These are phyloP conservation scores for Buceros bicornis DNA, from an alignment of 2,797 vertebrate species.

Conservation along the genomic window DNA sequence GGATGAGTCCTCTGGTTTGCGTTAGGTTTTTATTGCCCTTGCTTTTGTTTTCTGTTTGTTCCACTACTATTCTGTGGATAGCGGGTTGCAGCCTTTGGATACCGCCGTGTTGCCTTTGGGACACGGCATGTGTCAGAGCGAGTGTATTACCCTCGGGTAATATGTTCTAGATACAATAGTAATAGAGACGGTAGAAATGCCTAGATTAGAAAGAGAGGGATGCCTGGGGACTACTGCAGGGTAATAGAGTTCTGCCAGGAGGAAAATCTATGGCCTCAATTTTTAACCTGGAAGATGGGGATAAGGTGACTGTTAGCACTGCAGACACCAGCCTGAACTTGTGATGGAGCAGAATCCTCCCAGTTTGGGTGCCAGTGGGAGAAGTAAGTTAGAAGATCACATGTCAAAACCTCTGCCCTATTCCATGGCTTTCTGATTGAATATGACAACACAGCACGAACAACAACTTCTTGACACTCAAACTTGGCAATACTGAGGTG, in stretches of 20 bases:
- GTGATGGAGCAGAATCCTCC: background rate
- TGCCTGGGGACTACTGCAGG: slow-evolving; percentile 46
- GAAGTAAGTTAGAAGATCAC: background rate
- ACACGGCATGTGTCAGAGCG: fast-evolving
- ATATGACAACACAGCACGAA: background rate
- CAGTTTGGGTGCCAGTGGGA: background rate
- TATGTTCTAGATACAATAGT: slow-evolving; percentile 48
- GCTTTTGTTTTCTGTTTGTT: background rate
- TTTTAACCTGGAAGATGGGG: slow-evolving; percentile 61
- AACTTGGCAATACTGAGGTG: background rate
- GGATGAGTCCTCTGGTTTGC: background rate
- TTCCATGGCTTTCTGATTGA: background rate
- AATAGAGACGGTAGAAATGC: background rate
- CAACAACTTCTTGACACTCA: background rate
- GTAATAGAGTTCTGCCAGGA: slow-evolving; percentile 67
- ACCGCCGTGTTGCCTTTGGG: background rate
- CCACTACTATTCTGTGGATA: background rate
- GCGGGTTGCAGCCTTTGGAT: background rate
- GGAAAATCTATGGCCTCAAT: slow-evolving; percentile 43
- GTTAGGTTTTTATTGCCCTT: background rate
- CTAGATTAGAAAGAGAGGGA: slow-evolving; percentile 64
- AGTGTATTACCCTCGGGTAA: background rate
- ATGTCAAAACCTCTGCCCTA: background rate
- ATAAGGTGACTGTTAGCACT: slow-evolving; percentile 59
- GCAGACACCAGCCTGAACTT: background rate